A percentile compares a stretch with the other conserved stretches of the same genome.
Evolutionary conservation across 2,888 invertebrate species (phyloP).

Genomic region (Chloroclysta siterata): DNA sequence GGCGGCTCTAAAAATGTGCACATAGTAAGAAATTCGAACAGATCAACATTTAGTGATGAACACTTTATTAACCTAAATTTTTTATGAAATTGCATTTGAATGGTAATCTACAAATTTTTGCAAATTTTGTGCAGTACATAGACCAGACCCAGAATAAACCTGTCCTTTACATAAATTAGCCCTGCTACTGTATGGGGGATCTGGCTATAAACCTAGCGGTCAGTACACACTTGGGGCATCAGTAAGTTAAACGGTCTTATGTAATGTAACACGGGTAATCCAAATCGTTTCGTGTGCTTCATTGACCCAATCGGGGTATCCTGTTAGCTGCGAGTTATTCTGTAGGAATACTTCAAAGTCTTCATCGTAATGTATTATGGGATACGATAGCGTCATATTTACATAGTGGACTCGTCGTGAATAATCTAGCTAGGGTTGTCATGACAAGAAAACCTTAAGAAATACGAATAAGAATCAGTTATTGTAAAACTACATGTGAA

Average conservation of each 20-base stretch:
- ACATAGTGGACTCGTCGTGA: background rate
- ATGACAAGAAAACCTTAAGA: background rate
- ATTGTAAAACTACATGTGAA: too few species aligned
- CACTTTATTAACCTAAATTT: too few species aligned
- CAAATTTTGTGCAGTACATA: too few species aligned
- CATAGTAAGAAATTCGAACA: too few species aligned
- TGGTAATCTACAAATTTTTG: too few species aligned
- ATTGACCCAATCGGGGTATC: conserved; percentile 30
- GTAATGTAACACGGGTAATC: conserved; percentile 23
- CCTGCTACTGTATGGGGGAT: too few species aligned
- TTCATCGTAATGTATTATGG: conserved; percentile 22
- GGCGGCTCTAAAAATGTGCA: too few species aligned
- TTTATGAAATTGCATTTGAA: too few species aligned
- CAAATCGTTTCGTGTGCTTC: conserved; percentile 30
- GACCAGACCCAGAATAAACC: too few species aligned
- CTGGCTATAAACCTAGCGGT: background rate
- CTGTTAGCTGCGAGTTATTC: conserved; percentile 23
- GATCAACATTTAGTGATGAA: too few species aligned
- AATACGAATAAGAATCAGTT: too few species aligned
- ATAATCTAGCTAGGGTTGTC: conserved; percentile 7
- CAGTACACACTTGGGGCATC: background rate
- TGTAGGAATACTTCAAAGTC: conserved; percentile 22
- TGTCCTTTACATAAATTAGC: too few species aligned
- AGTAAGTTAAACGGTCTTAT: conserved; percentile 15
- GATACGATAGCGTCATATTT: conserved; percentile 3